Evolutionary conservation across 2,888 invertebrate species (phyloP), one percentile per base, ranked within the genome.

Genomic region (Xylocampa areola): DNA sequence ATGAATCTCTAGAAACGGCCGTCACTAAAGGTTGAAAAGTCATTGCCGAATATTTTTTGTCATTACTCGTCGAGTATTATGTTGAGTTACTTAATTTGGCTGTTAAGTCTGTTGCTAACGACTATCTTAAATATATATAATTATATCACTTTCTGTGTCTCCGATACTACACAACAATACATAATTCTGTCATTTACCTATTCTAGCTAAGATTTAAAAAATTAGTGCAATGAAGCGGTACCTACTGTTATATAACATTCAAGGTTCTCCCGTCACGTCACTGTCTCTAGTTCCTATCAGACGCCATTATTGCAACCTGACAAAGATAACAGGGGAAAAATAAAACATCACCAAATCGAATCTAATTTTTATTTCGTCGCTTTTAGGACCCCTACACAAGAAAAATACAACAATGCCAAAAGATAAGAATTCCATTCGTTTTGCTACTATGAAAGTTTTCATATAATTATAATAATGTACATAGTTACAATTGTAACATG

Each of bases 321-420:
- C 21, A 10, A 11, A 4, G 3, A 37, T 3, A n/a, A 5, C 0
- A 6, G 29, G 14, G 16, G 23, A 27, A 8, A 44, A 63, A 66
- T 52, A 62, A 80, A 84, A 82, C 73, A 79, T 76, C 78, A 76
- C 62, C 68, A 65, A 53, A 74, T 82, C 67, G 85, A 87, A 86
- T 90, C 90, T 90, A 91, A 81, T 80, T 85, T 84, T 91, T 90
- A 90, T 89, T 91, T 89, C 80, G 86, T 89, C 89, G 76, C 86
- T 84, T 82, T 87, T 79, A 86, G 83, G 86, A 87, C 80, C 78
- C 67, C 91, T 91, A 91, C 90, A 83, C 85, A 88, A 86, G 87
- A 90, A 89, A 90, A 89, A 87, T 89, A 91, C 87, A 88, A 82
- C 85, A 76, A 84, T 77, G 77, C 76, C 73, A 79, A 77, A 77